phyloP scores from a whole-genome alignment of 2,888 invertebrate species.

The Ceramica pisi region DNA sequence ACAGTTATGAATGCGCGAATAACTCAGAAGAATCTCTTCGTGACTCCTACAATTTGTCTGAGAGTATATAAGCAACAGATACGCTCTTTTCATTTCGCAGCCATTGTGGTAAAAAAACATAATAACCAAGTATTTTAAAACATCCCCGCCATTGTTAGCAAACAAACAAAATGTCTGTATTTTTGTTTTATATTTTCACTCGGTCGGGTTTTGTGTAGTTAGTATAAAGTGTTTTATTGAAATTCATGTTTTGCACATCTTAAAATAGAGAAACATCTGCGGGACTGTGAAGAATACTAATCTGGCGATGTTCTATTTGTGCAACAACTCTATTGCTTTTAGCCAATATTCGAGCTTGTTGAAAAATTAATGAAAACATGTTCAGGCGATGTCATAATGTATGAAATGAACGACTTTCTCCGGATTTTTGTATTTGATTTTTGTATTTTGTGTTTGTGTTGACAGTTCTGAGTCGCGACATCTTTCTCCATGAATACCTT shows the following conservation, averaged over 20 bases:
- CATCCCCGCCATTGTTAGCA: slow-evolving; percentile 50
- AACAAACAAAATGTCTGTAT: slow-evolving; percentile 48
- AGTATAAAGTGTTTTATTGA: slow-evolving; percentile 62
- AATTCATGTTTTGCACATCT: slow-evolving; percentile 62
- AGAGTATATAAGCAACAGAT: slow-evolving; percentile 45
- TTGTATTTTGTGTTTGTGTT: too few relatives aligned
- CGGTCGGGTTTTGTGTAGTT: slow-evolving; percentile 35
- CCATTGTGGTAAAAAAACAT: slow-evolving; percentile 56
- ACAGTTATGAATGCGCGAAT: slow-evolving; percentile 38
- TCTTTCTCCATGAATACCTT: not conserved
- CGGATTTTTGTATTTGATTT: not conserved
- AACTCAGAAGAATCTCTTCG: slow-evolving; percentile 27
- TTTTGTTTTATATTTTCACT: slow-evolving; percentile 54
- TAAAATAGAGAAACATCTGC: slow-evolving; percentile 59
- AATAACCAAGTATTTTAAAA: slow-evolving; percentile 52
- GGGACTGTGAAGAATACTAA: slow-evolving; percentile 57
- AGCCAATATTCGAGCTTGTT: slow-evolving; percentile 37
- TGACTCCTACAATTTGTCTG: slow-evolving; percentile 55
- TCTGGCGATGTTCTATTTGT: slow-evolving; percentile 41
- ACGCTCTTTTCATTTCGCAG: slow-evolving; percentile 49
- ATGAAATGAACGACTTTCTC: not conserved
- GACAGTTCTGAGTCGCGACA: not conserved
- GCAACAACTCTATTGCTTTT: slow-evolving; percentile 50
- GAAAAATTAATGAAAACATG: slow-evolving; percentile 2
- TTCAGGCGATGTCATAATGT: not conserved